phyloP scores from a whole-genome alignment of 2,113 vertebrate genomes.

The Potamarius usumacintae region DNA sequence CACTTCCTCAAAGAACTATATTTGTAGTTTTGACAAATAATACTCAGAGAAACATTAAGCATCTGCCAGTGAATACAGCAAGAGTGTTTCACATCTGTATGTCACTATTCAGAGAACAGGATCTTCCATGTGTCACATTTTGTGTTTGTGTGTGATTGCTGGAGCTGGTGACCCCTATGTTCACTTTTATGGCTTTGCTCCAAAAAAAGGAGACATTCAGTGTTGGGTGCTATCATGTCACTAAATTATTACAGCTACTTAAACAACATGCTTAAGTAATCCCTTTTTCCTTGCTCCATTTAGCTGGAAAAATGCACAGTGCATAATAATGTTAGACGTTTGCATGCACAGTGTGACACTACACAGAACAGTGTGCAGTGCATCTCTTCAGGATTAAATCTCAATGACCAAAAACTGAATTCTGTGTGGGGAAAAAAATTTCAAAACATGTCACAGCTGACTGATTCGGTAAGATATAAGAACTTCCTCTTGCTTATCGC shows the following conservation, averaged over 20 bases:
- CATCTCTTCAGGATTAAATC: not conserved
- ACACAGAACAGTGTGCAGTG: not conserved
- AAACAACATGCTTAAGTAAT: slow-evolving; percentile 4
- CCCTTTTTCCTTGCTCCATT: not conserved
- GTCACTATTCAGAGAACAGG: slow-evolving; percentile 5
- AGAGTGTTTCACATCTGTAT: slow-evolving; percentile 9
- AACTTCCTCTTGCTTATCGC: not conserved
- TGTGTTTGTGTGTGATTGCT: slow-evolving; percentile 30
- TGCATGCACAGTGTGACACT: not conserved
- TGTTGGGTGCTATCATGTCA: not conserved
- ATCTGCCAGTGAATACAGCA: not conserved
- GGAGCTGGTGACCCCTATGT: not conserved
- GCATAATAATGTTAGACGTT: not conserved
- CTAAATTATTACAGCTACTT: slow-evolving; percentile 12
- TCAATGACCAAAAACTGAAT: slow-evolving; percentile 8
- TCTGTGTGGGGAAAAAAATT: not conserved
- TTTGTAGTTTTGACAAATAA: not conserved
- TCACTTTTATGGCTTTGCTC: slow-evolving; percentile 3
- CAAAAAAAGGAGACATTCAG: slow-evolving; percentile 2
- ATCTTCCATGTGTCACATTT: slow-evolving; percentile 14
- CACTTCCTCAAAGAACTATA: not conserved
- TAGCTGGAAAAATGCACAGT: slow-evolving; percentile 5
- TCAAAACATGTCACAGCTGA: not conserved
- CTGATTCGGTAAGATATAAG: slow-evolving; percentile 1
- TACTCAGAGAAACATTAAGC: slow-evolving; percentile 8